Evolutionary conservation across 2,797 vertebrate species (phyloP).

Genomic region (Phoebastria nigripes): DNA sequence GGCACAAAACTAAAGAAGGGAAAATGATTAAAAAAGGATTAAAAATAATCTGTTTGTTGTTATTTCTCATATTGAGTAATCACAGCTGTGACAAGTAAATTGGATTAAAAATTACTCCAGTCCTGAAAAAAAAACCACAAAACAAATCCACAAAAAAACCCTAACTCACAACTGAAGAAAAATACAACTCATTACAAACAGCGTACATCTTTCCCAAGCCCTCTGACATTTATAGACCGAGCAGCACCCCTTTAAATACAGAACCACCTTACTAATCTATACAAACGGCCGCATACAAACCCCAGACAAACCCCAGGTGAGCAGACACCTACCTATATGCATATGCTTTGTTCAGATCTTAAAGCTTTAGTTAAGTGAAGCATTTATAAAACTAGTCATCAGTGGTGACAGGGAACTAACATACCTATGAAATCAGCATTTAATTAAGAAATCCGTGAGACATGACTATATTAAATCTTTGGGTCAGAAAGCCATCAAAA

Average conservation of each 20-base stretch:
- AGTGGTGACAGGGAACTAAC: not conserved
- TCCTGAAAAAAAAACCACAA: not conserved
- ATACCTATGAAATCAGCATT: not conserved
- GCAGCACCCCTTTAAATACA: not conserved
- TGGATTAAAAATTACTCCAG: not conserved
- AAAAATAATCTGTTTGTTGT: not conserved
- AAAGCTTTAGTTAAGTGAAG: not conserved
- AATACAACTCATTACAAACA: not conserved
- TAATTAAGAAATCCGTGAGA: not conserved
- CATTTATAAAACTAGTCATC: not conserved
- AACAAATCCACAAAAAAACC: not conserved
- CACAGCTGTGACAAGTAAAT: slow-evolving; percentile 29
- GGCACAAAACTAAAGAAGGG: not conserved
- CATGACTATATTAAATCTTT: not conserved
- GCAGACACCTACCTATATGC: not conserved
- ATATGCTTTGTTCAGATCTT: not conserved
- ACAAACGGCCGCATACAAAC: not conserved
- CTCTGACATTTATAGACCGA: not conserved
- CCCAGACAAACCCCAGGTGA: not conserved
- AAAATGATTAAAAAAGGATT: not conserved
- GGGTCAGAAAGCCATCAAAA: not conserved
- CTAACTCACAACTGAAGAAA: not conserved
- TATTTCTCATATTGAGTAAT: slow-evolving; percentile 10
- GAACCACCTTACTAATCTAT: not conserved
- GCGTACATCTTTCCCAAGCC: not conserved